phyloP scores from a whole-genome alignment of 2,113 vertebrate species.

The Arenaria interpres region DNA sequence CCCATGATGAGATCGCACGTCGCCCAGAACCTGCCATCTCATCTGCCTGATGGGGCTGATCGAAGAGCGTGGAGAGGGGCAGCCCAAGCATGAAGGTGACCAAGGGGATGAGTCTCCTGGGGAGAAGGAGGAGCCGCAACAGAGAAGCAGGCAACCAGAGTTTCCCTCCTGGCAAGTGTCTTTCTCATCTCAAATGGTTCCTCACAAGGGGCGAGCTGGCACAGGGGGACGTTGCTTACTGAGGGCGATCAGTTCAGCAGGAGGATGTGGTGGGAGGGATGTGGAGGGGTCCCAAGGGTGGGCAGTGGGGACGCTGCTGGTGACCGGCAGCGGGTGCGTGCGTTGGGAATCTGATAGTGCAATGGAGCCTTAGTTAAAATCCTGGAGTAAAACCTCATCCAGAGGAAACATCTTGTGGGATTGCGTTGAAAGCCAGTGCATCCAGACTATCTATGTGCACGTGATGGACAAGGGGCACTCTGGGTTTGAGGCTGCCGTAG shows the following conservation, averaged over 20 bases:
- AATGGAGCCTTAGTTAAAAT: neutral
- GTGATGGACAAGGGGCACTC: neutral
- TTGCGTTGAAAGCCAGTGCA: accelerated
- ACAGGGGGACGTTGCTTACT: neutral
- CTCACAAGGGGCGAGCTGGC: neutral
- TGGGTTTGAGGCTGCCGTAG: neutral
- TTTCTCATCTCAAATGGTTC: neutral
- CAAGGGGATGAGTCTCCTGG: slow-evolving; percentile 46
- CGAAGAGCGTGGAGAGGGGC: slow-evolving; percentile 69
- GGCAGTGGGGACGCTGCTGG: neutral
- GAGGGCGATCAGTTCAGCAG: neutral
- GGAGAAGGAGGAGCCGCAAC: slow-evolving; percentile 57
- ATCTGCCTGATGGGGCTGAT: slow-evolving; percentile 75
- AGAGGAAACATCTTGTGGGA: neutral
- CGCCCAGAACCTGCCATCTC: slow-evolving; percentile 5
- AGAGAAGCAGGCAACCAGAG: slow-evolving; percentile 56
- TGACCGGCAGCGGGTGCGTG: accelerated
- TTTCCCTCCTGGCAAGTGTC: slow-evolving; percentile 77
- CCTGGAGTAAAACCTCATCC: neutral
- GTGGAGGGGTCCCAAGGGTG: neutral
- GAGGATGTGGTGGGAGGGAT: neutral
- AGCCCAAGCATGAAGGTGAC: slow-evolving; percentile 68
- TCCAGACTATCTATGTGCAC: accelerated
- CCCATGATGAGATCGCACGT: slow-evolving; percentile 65
- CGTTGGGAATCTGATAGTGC: accelerated